These are phyloP conservation scores for Amblyraja radiata DNA, from an alignment of 2,797 vertebrate species.

Conservation along the genomic window DNA sequence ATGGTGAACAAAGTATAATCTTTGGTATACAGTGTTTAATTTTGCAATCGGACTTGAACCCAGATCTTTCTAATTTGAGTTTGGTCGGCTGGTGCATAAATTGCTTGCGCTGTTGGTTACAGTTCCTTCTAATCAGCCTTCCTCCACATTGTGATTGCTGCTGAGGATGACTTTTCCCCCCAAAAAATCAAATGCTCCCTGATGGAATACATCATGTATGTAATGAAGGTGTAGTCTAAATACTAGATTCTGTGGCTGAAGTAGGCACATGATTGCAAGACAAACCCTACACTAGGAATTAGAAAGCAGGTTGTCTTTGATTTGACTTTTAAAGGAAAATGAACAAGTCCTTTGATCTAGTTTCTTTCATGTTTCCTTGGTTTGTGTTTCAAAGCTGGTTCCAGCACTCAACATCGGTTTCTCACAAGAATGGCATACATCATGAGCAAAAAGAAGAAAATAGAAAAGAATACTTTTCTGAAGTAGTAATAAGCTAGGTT, in stretches of 20 bases:
- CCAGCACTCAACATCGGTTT: neutral
- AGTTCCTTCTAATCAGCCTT: neutral
- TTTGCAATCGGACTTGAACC: neutral
- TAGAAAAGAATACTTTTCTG: neutral
- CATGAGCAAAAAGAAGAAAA: neutral
- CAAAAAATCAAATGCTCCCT: neutral
- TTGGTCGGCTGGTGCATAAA: neutral
- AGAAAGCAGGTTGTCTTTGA: slow-evolving; percentile 12
- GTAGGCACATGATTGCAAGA: slow-evolving; percentile 9
- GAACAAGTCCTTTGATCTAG: slow-evolving; percentile 19
- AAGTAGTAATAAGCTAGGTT: neutral
- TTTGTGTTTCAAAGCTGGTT: neutral
- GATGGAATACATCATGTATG: no score
- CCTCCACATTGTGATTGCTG: neutral
- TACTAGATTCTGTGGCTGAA: neutral
- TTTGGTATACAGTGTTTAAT: neutral
- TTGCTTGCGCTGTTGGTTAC: neutral
- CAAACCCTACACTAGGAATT: neutral
- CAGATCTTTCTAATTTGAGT: neutral
- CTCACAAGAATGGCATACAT: neutral
- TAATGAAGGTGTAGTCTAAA: neutral
- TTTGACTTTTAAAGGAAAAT: slow-evolving; percentile 1
- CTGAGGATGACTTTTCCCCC: neutral
- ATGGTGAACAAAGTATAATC: neutral
- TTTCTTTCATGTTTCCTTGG: slow-evolving; percentile 28